Evolutionary conservation across 1,140 invertebrate genomes (phyloP).

Genomic region (Drosophila eugracilis): DNA sequence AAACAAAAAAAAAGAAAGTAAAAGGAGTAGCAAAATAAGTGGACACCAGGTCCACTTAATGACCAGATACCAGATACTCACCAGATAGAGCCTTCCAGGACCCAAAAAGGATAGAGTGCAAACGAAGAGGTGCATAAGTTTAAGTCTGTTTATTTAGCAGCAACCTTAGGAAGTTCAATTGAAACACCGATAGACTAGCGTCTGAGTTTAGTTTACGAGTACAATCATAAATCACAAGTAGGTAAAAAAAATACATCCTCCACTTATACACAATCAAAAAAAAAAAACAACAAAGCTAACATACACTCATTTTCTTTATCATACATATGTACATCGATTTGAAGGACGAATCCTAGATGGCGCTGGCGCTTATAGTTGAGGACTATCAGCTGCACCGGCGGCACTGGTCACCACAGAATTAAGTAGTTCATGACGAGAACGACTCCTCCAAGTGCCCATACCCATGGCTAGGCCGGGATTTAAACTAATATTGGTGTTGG

Average conservation of each 20-base stretch:
- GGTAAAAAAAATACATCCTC: constrained; percentile 24
- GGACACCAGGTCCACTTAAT: neutral
- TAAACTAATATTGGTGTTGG: constrained; percentile 19
- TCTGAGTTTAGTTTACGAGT: constrained; percentile 30
- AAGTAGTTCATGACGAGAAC: constrained; percentile 56
- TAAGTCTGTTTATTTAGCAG: constrained; percentile 43
- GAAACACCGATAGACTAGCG: constrained; percentile 59
- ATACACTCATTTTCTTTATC: neutral
- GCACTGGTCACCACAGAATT: constrained; percentile 62
- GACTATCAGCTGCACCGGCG: constrained; percentile 47
- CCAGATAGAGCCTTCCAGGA: too few relatives aligned
- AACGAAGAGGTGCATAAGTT: constrained; percentile 1
- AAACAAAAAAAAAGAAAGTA: neutral
- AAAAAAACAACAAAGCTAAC: neutral
- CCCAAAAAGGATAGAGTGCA: neutral
- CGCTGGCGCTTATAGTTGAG: constrained; percentile 36
- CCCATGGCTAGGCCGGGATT: constrained; percentile 36
- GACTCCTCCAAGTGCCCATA: constrained; percentile 58
- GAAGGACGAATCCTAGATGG: neutral
- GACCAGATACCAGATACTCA: neutral
- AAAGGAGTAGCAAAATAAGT: too few relatives aligned
- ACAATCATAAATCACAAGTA: constrained; percentile 33
- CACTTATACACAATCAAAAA: constrained; percentile 31
- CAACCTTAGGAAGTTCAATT: constrained; percentile 67
- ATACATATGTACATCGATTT: constrained; percentile 21